These are phyloP conservation scores for Agelaius tricolor DNA, from an alignment of 2,113 vertebrate species.

Conservation along the genomic window DNA sequence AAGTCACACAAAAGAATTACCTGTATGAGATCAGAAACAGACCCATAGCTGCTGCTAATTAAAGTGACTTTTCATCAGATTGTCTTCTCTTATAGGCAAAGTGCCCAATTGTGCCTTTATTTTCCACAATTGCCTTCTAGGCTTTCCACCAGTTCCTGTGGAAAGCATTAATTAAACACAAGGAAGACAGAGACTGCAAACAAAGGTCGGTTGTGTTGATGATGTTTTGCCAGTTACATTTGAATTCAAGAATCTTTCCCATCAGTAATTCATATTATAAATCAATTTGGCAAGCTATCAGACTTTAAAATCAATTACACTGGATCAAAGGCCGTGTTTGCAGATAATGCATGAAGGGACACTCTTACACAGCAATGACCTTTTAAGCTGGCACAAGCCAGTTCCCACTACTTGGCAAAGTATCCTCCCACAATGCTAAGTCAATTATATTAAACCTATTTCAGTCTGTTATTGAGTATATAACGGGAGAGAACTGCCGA, in stretches of 20 bases:
- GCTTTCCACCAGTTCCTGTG: background rate
- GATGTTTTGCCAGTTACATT: conserved; percentile 18
- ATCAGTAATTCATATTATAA: conserved; percentile 58
- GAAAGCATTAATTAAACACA: background rate
- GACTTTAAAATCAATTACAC: conserved; percentile 68
- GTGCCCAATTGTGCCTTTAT: background rate
- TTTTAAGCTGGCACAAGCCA: conserved; percentile 57
- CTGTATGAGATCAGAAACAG: background rate
- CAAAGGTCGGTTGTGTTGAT: background rate
- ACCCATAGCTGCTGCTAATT: background rate
- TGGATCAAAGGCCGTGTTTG: conserved; percentile 53
- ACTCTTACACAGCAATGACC: conserved; percentile 39
- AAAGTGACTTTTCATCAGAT: background rate
- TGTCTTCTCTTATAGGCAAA: background rate
- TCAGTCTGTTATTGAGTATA: background rate
- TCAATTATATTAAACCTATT: conserved; percentile 54
- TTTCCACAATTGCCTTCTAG: background rate
- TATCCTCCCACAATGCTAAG: conserved; percentile 9
- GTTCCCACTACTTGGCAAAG: conserved; percentile 44
- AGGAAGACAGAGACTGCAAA: background rate
- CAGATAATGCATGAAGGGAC: conserved; percentile 17
- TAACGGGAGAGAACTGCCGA: background rate
- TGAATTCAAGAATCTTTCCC: conserved; percentile 36
- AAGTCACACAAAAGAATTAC: background rate
- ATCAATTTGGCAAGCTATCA: conserved; percentile 63